A percentile compares a stretch with the other conserved stretches of the same genome.
These are phyloP conservation scores for Copidosoma floridanum DNA, from an alignment of 1,140 invertebrate species.

Conservation along the genomic window DNA sequence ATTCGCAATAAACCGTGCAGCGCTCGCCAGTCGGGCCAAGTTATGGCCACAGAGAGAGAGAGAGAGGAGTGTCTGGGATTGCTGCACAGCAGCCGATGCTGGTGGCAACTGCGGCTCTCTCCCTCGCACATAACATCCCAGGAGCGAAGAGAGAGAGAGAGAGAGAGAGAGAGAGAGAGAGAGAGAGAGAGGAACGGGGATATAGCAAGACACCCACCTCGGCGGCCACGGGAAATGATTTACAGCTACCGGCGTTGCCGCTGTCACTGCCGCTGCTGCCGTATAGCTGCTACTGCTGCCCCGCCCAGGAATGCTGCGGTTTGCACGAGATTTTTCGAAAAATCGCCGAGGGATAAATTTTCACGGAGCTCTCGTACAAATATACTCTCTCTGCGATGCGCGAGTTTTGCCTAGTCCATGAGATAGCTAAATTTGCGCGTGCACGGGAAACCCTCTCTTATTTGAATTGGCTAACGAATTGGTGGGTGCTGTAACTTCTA, in stretches of 20 bases:
- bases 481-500: not conserved
- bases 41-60: too few species aligned
- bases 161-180: not conserved
- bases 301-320: constrained; percentile 55
- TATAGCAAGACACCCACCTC: constrained; percentile 45
- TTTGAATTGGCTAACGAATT: too few species aligned
- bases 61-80: constrained; percentile 39
- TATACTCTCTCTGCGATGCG: constrained; percentile 4
- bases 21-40: constrained; percentile 39
- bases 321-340: constrained; percentile 52
- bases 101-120: constrained; percentile 45
- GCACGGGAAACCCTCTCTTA: too few species aligned
- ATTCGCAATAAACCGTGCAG: constrained; percentile 53
- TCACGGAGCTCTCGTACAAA: not conserved
- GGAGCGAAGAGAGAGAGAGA: not conserved
- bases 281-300: constrained; percentile 44
- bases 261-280: constrained; percentile 28
- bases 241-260: constrained; percentile 33
- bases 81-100: constrained; percentile 38
- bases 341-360: constrained; percentile 31
- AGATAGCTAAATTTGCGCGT: too few species aligned
- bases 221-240: constrained; percentile 34
- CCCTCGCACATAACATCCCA: too few species aligned
- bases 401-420: not conserved
- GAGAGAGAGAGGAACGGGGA: not conserved